Base-by-base conservation (phyloP, 1,140 invertebrate genomes). In the Drosophila bipectinata region DNA sequence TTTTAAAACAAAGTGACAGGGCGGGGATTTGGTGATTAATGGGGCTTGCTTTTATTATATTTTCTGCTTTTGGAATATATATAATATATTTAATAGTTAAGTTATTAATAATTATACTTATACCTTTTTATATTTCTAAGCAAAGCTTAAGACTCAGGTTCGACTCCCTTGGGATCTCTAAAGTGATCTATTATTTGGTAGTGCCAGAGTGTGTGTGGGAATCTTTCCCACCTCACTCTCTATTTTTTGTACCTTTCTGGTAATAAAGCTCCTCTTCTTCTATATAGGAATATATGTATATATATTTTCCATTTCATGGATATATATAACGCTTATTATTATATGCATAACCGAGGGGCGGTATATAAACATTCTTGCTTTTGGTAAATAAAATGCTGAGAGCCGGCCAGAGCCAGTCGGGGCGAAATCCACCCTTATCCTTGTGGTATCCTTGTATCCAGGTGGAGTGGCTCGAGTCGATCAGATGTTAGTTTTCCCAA, bases 401-500 rank as follows among this genome's bases (percentile, higher is more conserved):
- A 64, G 34, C 14, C 10, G 34, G 4, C 12, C 18, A 59, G 51
- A 64, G 59, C 37, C 9, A 10, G 26, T 32, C 9, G 37, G 14
- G 24, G 28, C 37, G 28, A 53, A 63, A 37, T 69, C 67, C 67
- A 71, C 67, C 67, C 67, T 69, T 71, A 48, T 55, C 48, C 48
- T 30, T 32, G 5, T n/a, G 41, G 41, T 44, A 44, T 44, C 41
- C 41, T 8, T 44, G 48, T 28, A 47, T 28, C 51, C 67, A 49
- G 41, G 39, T 45, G 39, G 37, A 60, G 59, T 56, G 67, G 62
- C 48, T 58, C 58, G 58, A 60, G 55, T 69, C 47, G 87, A 91
- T 91, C 90, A 91, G 90, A 91, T 91, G 90, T 91, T 91, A 91
- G 90, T 89, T 91, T 91, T 91, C 90, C 90, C 90, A 89, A 89